Evolutionary conservation across 2,888 invertebrate genomes (phyloP).

Genomic region (Napeogenes sylphis): DNA sequence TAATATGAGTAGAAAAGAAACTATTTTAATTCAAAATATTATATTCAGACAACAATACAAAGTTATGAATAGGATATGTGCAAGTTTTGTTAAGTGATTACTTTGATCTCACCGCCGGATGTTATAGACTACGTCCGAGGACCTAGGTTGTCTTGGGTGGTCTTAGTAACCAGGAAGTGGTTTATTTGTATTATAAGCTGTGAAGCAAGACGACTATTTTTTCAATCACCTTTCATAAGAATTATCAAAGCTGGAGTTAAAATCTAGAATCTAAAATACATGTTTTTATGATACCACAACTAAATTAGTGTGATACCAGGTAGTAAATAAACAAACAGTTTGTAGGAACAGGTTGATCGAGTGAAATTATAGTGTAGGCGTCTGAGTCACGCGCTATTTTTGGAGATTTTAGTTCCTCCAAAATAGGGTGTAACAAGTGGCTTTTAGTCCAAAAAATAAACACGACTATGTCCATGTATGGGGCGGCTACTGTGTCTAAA

Average conservation of each 20-base stretch:
- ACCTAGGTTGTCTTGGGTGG: conserved; percentile 5
- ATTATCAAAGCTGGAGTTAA: too few species aligned
- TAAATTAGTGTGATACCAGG: too few species aligned
- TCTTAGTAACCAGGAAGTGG: neutral
- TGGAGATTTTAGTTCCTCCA: conserved; percentile 33
- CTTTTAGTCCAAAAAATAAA: conserved; percentile 48
- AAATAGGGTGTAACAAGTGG: conserved; percentile 33
- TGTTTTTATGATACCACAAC: too few species aligned
- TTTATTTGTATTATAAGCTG: neutral
- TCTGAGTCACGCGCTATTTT: conserved; percentile 39
- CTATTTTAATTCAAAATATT: too few species aligned
- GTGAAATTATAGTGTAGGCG: conserved; percentile 40
- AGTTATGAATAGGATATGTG: neutral
- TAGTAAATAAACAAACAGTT: neutral
- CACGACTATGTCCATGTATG: conserved; percentile 49
- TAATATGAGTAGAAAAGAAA: too few species aligned
- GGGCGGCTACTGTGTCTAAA: conserved; percentile 46
- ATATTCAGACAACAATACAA: too few species aligned
- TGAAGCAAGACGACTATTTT: neutral
- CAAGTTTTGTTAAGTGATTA: conserved; percentile 1
- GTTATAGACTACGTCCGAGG: neutral
- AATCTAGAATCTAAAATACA: too few species aligned
- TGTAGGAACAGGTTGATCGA: conserved; percentile 22
- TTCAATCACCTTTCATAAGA: neutral
- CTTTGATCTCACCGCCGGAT: conserved; percentile 6